Base-by-base conservation (phyloP, 1,140 invertebrate species). In the Trypoxylus dichotomus region DNA sequence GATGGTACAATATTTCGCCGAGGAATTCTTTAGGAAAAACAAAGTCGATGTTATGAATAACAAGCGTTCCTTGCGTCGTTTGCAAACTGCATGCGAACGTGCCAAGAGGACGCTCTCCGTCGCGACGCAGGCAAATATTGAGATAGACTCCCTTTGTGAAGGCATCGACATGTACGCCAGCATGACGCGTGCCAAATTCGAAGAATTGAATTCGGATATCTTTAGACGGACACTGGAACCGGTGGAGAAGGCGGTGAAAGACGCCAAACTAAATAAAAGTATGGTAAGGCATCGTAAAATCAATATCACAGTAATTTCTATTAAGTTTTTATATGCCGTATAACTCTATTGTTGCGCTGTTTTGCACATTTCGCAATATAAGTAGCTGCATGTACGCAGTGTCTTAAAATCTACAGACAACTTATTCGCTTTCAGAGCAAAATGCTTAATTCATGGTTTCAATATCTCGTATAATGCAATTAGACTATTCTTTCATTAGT, bases 31-130 rank as follows among this genome's bases (percentile, higher is more conserved):
- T 43, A 83, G 85, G 21, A 89, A 88, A 77, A 86, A 83, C 80
- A 87, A 85, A 76, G 47, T 75, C 6, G 76, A 75, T 24, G 32
- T 78, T 68, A 71, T 78, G 86, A 63, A 25, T 41, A 85, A 85
- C 74, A 84, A 84, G 68, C 79, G 84, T 86, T 87, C 83, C 84
- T 75, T 89, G 5, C 78, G 88, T 86, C 81, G 88, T 47, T 80
- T 91, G 25, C 81, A 89, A 78, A 89, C 88, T 1, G 93, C 93
- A 6, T 93, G 92, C 80, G 94, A 95, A 85, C 84, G 93, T 82
- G 93, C 94, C n/a, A 95, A 95, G 87, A 85, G 93, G 81, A 94
- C 93, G n/a, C 84, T 95, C n/a, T 94, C 93, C 0, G 91, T 91
- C 11, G 91, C 89, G 74, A 90, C 92, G 5, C 91, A 94, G 85